Conservation (phyloP, 2,888 invertebrate genomes). For the Seladonia tumulorum region DNA sequence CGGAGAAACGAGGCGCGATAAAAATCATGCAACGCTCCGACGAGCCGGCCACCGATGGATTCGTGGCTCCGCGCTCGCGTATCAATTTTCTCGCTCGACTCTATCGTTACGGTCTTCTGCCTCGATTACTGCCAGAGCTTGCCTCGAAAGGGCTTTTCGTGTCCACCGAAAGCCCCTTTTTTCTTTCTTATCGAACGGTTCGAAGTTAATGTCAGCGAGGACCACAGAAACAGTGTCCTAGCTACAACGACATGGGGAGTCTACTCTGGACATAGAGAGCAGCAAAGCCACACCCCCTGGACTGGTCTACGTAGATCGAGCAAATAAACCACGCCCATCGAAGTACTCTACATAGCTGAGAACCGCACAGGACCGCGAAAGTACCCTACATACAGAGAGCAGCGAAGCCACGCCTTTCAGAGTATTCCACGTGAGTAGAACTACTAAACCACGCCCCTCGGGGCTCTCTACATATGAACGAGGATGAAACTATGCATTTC, state of each 20-base stretch:
- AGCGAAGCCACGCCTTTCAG: neutral
- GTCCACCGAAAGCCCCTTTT: neutral
- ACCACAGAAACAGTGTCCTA: neutral
- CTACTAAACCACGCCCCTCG: neutral
- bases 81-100: slow-evolving; percentile 19
- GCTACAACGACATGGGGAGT: neutral
- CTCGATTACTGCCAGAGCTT: neutral
- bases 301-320: neutral
- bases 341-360: neutral
- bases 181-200: neutral
- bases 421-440: neutral
- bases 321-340: neutral
- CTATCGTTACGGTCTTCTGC: neutral
- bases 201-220: neutral
- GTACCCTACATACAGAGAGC: neutral
- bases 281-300: neutral
- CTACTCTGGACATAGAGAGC: neutral
- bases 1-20: slow-evolving; percentile 9
- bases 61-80: neutral
- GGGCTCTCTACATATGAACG: no score
- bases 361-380: neutral
- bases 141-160: neutral
- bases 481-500: no score
- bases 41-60: neutral
- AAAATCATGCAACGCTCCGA: slow-evolving; percentile 19